Percentiles rank a stretch among this genome's conserved stretches.
These are phyloP conservation scores for Sanderia malayensis DNA, from an alignment of 30 jellyfish, hydroid and myxozoan genomes.

Conservation along the genomic window DNA sequence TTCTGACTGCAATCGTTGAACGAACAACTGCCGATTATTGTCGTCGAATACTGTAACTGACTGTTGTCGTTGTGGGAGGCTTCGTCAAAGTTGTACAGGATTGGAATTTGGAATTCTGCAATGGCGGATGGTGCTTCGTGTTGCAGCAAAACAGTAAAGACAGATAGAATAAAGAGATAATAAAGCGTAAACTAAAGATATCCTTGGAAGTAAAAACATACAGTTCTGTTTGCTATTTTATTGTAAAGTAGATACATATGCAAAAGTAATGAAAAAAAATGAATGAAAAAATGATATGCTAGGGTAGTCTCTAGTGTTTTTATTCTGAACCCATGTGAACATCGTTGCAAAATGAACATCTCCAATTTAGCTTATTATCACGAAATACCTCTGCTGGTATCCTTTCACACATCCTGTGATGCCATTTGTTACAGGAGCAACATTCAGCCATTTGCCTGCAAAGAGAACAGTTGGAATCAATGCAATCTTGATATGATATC, in stretches of 20 bases:
- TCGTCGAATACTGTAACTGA: not conserved
- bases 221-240: not conserved
- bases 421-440: constrained; percentile 18
- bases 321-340: not conserved
- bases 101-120: not conserved
- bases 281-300: too few relatives aligned
- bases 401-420: constrained; percentile 21
- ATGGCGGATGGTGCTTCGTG: constrained; percentile 4
- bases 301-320: not conserved
- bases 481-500: not conserved
- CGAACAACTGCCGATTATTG: not conserved
- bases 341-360: not conserved
- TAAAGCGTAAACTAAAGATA: not conserved
- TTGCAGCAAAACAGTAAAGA: not conserved
- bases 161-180: not conserved
- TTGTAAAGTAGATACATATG: not conserved
- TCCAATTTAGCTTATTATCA: not conserved
- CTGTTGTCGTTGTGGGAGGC: constrained; percentile 2
- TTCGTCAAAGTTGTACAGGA: not conserved
- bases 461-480: not conserved
- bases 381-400: constrained; percentile 17
- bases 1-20: not conserved
- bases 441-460: constrained; percentile 37
- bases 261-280: too few relatives aligned
- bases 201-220: not conserved